phyloP scores from a whole-genome alignment of 1,140 invertebrate species.

The Drosophila repleta region DNA sequence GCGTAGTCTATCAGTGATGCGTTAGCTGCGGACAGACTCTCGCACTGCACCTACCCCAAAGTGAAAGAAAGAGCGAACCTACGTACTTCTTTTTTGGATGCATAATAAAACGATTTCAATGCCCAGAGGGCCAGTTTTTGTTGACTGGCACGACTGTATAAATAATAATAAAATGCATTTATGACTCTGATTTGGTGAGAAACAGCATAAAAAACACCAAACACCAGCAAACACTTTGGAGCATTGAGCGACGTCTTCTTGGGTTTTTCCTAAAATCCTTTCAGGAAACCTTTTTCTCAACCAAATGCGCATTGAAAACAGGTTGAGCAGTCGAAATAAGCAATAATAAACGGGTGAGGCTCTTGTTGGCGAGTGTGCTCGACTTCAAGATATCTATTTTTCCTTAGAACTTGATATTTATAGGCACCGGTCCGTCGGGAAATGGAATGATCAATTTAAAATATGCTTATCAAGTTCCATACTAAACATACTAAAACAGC shows the following conservation, averaged over 20 bases:
- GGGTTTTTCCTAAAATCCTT: constrained; percentile 47
- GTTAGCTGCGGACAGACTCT: constrained; percentile 13
- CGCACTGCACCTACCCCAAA: constrained; percentile 57
- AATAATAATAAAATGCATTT: constrained; percentile 77
- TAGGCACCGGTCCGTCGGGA: too few species aligned
- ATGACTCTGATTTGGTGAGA: constrained; percentile 72
- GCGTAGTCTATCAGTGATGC: constrained; percentile 43
- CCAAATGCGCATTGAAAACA: constrained; percentile 65
- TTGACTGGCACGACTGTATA: constrained; percentile 27
- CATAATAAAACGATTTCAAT: constrained; percentile 37
- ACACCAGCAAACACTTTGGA: constrained; percentile 20
- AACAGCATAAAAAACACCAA: constrained; percentile 51
- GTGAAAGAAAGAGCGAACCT: constrained; percentile 12
- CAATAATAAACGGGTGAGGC: background rate
- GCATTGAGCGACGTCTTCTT: constrained; percentile 19
- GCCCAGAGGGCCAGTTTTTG: constrained; percentile 19
- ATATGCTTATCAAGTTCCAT: too few species aligned
- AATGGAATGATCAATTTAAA: too few species aligned
- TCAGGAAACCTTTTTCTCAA: constrained; percentile 37
- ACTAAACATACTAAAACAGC: too few species aligned
- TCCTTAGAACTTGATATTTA: too few species aligned
- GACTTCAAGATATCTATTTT: background rate
- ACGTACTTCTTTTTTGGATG: constrained; percentile 51
- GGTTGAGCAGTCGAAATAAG: constrained; percentile 40
- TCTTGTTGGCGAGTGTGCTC: background rate